Base-by-base conservation (phyloP, 2,797 vertebrate genomes). In the Pantherophis vulpinus region DNA sequence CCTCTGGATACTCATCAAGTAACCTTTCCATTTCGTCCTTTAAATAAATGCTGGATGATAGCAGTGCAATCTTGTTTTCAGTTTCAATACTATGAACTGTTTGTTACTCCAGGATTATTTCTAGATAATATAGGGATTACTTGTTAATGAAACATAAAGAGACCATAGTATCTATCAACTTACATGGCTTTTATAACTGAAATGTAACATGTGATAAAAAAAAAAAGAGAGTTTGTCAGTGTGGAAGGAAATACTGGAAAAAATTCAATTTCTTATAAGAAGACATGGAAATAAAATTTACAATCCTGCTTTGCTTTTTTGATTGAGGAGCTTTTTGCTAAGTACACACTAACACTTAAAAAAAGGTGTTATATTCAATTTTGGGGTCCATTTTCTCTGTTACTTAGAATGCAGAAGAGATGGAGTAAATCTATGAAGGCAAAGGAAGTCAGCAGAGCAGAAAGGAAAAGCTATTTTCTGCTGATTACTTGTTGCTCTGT, bases 21-120 rank as follows among this genome's bases (percentile, higher is more conserved):
- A 88, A 63, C 37, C 74, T 93, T 88, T 93, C 63, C 27, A 86
- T 74, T 94, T 89, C 32, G 87, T 9, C 56, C 42, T 74, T 92
- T 94, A 90, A 94, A 92, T 92, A 79, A 88, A 23, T 59, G 47
- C 32, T 29, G 42, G 47, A 66, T 3, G 18, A 47, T n/a, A 54
- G 42, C 32, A 88, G 3, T 61, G 2, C 54, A 90, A 88, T 51
- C n/a, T 7, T 47, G 47, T 89, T 92, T 92, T 88, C 56, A 88
- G 55, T 92, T 51, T 86, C 86, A 79, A 51, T 14, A 56, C 32
- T 2, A n/a, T 86, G 56, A 92, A 66, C 89, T 29, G 27, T 70
- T 92, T 90, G 42, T 90, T 92, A 89, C 61, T 56, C 79, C 83
- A 90, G 47, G 3, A 59, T 92, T 92, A 88, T 92, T 94, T 92